Base-by-base conservation (phyloP, 2,113 vertebrate species). In the Callipepla californica region DNA sequence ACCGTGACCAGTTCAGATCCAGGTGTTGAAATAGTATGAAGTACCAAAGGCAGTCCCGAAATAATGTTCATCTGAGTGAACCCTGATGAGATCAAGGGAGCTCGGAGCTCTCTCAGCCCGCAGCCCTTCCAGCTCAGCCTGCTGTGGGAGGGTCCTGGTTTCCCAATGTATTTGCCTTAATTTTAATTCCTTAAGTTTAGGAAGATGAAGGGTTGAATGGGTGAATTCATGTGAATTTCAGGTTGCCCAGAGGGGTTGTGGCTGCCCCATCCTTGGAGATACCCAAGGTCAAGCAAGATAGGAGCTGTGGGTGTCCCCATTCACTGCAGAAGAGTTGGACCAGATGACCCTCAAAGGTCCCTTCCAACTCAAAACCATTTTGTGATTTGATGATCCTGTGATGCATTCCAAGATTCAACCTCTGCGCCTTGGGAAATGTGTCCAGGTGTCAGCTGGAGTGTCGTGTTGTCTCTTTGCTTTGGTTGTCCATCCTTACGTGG, bases 71-170 rank as follows among this genome's bases (percentile, higher is more conserved):
- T 73, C 44, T 89, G 93, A 79, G 87, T 69, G 70, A 91, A 74
- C 70, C 67, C 72, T 89, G 96, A 93, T 92, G 91, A 67, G 91
- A 95, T 93, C 90, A 80, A 34, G 91, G 94, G 77, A 92, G 62
- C 55, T 83, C 65, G n/a, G 91, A 82, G 73, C 80, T 80, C 77
- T 50, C 51, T 74, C 81, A 42, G 70, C 59, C n/a, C 67, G 65
- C 28, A 82, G 30, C 55, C 62, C 23, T 23, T 28, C 28, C 74
- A 8, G 26, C 1, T 2, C 68, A 63, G 48, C 21, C 26, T 30
- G 44, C 26, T 66, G 61, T 40, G 36, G 2, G 4, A 42, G 23
- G n/a, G 50, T 40, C 28, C 1, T 2, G 1, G 8, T 50, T 51
- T 62, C 76, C 45, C 1, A 0, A 68, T 23, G 25, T 44, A 23